These are phyloP conservation scores for Lates japonicus DNA, from an alignment of 2,797 vertebrate genomes.

Conservation along the genomic window DNA sequence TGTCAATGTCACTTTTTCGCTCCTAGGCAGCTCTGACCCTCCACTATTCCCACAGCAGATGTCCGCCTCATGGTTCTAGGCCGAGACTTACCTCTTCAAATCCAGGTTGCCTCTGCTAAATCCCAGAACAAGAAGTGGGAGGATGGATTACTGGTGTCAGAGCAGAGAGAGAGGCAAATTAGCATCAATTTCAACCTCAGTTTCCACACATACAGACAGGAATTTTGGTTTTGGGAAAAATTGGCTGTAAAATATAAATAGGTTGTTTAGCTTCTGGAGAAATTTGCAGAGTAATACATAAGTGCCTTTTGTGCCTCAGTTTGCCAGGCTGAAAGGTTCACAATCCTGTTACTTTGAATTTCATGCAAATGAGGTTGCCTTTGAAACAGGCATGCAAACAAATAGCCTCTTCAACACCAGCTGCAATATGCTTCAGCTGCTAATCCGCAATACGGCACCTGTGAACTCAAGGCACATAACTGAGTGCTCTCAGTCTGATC, in stretches of 20 bases:
- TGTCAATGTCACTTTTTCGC: constrained; percentile 5
- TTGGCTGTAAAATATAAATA: constrained; percentile 16
- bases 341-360: constrained; percentile 2
- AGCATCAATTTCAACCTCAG: constrained; percentile 18
- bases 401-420: constrained; percentile 41
- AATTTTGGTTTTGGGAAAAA: background rate
- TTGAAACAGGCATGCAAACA: too few species aligned
- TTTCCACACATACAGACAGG: constrained; percentile 12
- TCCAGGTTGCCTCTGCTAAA: constrained; percentile 37
- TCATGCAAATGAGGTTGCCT: constrained; percentile 31
- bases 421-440: constrained; percentile 16
- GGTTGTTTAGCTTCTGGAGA: background rate
- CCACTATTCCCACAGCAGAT: constrained; percentile 18
- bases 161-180: constrained; percentile 16
- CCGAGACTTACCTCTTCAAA: constrained; percentile 27
- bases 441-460: constrained; percentile 16
- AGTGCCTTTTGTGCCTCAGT: background rate
- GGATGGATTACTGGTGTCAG: constrained; percentile 31
- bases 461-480: too few species aligned
- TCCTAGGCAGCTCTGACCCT: background rate
- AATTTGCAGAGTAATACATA: background rate
- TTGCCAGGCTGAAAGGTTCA: constrained; percentile 4
- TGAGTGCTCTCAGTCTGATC: constrained; percentile 7
- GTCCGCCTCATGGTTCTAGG: constrained; percentile 21
- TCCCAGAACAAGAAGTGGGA: constrained; percentile 26